Evolutionary conservation across 2,113 vertebrate species (phyloP).

Genomic region (Mystacornis crossleyi): DNA sequence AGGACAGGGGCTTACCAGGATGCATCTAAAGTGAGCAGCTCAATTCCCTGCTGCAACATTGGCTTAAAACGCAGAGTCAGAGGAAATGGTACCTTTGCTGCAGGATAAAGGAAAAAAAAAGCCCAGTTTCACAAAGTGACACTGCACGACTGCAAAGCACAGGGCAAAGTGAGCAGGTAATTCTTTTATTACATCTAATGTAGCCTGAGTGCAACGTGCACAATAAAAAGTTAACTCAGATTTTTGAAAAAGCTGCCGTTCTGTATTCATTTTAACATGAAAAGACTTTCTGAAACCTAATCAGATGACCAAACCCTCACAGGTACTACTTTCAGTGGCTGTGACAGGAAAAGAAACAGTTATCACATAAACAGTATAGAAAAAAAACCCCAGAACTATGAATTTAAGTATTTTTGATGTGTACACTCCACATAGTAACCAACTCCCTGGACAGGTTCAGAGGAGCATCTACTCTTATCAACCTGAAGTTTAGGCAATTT

Average conservation of each 20-base stretch:
- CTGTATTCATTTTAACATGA: background rate
- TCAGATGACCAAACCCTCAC: background rate
- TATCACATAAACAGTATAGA: background rate
- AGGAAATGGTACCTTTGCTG: conserved; percentile 97
- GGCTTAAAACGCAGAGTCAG: conserved; percentile 96
- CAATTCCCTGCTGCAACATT: conserved; percentile 97
- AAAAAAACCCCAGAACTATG: background rate
- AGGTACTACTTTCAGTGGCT: background rate
- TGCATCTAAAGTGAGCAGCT: conserved; percentile 95
- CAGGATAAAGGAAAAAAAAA: background rate
- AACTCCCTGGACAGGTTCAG: background rate
- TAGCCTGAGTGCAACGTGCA: background rate
- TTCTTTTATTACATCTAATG: background rate
- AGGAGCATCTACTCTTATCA: background rate
- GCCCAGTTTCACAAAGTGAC: background rate
- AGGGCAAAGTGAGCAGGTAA: background rate
- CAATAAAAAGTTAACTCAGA: background rate
- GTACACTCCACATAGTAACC: background rate
- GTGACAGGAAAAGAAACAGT: background rate
- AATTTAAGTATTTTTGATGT: background rate
- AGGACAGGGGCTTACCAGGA: conserved; percentile 86
- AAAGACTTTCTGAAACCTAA: background rate
- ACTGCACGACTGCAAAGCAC: background rate
- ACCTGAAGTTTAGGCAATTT: background rate
- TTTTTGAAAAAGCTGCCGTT: background rate